Evolutionary conservation across 53 echinoderm and acorn worm species (phyloP), one percentile per base, ranked within the genome.

Genomic region (Echinometra lucunter): DNA sequence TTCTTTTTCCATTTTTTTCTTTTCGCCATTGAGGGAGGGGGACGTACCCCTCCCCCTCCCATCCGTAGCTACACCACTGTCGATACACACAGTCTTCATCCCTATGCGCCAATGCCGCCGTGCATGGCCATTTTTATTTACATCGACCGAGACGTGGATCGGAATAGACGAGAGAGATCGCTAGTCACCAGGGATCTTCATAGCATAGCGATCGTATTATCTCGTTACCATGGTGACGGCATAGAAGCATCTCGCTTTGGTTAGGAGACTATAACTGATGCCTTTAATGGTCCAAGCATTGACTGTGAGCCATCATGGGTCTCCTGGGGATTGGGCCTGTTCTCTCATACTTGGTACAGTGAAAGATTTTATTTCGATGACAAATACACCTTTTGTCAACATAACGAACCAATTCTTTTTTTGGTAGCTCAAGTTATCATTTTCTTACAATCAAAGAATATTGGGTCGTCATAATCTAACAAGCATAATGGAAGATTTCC

Each of bases 141-240:
- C 40, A 5, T 13, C 70, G 30, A 70, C 75, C 75, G 40, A 75
- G 75, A 21, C 21, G 75, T 38, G 37, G 70, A 40, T 75, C 40
- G 17, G 37, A 75, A 75, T 40, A 38, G 38, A 75, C 40, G 40
- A 19, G 18, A 40, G 40, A 38, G 70, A 70, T 6, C 12, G n/a
- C 17, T 40, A 75, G 40, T 75, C 75, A 75, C 6, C 18, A 34
- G 75, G n/a, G 30, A 34, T 70, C 70, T 30, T 70, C 34, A 30
- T 16, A 37, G 40, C 18, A 75, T 28, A 75, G 75, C 40, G 74
- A 74, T 15, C 3, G 37, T 74, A 40, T 75, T 75, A 75, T 40
- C 75, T 40, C 75, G 40, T 75, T 75, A 40, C 75, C 75, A 75
- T 75, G 75, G 75, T 38, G 17, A 75, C 21, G 75, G 75, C 75